These are phyloP conservation scores for Laodelphax striatellus DNA, from an alignment of 1,140 invertebrate species.

Conservation along the genomic window DNA sequence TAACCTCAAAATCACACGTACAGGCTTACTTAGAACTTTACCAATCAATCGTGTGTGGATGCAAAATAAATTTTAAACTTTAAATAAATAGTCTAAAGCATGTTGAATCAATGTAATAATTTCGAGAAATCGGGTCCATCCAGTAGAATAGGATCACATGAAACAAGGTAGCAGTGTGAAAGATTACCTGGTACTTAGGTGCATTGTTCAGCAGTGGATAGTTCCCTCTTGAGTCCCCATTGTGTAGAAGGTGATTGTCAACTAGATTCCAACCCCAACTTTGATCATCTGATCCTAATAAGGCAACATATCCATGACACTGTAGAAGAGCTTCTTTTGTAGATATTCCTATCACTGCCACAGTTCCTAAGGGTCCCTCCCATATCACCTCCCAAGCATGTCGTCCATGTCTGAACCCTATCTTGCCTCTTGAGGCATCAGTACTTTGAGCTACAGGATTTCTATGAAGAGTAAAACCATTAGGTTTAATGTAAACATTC, in stretches of 20 bases:
- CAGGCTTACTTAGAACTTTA: too few relatives aligned
- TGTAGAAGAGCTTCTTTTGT: conserved; percentile 85
- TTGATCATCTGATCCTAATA: conserved; percentile 90
- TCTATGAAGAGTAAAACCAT: conserved; percentile 92
- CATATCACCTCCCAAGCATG: conserved; percentile 99
- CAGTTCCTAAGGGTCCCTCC: conserved; percentile 95
- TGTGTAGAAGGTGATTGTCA: conserved; percentile 93
- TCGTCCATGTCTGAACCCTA: conserved; percentile 83
- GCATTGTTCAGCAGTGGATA: conserved; percentile 95
- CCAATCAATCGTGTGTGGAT: too few relatives aligned
- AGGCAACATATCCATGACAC: conserved; percentile 87
- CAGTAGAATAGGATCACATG: too few relatives aligned
- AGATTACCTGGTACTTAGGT: conserved; percentile 86
- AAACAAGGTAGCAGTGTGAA: too few relatives aligned
- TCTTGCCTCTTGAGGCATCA: conserved; percentile 89
- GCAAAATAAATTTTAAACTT: too few relatives aligned
- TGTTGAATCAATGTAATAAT: too few relatives aligned
- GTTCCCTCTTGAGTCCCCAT: conserved; percentile 89
- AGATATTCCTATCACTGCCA: conserved; percentile 89
- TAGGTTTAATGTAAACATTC: conserved; percentile 94
- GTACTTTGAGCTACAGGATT: conserved; percentile 98
- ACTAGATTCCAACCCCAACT: conserved; percentile 99
- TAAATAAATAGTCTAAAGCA: too few relatives aligned
- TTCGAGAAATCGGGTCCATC: too few relatives aligned
- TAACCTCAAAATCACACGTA: too few relatives aligned